These are phyloP conservation scores for Pongo pygmaeus DNA, from an alignment of 2,113 vertebrate genomes.

Conservation along the genomic window DNA sequence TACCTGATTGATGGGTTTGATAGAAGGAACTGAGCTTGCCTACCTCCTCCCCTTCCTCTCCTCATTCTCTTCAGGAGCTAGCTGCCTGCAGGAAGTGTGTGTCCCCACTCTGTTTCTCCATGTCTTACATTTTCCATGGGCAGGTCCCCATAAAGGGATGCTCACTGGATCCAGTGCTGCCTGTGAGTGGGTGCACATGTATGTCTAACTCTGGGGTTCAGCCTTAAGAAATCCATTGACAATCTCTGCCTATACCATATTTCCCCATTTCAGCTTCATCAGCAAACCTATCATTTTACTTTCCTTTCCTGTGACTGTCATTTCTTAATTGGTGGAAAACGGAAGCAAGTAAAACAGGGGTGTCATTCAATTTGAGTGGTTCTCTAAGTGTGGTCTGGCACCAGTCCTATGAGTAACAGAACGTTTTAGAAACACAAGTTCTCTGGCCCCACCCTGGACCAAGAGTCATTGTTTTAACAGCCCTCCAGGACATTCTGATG, in stretches of 20 bases:
- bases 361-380: background rate
- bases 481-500: background rate
- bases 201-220: background rate
- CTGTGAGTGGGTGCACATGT: background rate
- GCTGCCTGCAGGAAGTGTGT: background rate
- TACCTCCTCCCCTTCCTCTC: too few relatives aligned
- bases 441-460: background rate
- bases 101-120: background rate
- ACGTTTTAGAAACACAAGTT: background rate
- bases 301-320: background rate
- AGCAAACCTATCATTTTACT: background rate
- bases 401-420: background rate
- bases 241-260: background rate
- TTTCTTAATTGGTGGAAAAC: background rate
- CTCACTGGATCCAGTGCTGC: background rate
- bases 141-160: too few relatives aligned
- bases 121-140: accelerated
- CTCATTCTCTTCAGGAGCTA: background rate
- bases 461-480: background rate
- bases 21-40: background rate
- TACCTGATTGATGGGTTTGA: background rate
- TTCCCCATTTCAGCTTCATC: background rate
- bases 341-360: background rate
- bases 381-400: background rate
- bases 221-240: background rate